Evolutionary conservation across 2,888 invertebrate species (phyloP).

Genomic region (Caenorhabditis parvicauda): DNA sequence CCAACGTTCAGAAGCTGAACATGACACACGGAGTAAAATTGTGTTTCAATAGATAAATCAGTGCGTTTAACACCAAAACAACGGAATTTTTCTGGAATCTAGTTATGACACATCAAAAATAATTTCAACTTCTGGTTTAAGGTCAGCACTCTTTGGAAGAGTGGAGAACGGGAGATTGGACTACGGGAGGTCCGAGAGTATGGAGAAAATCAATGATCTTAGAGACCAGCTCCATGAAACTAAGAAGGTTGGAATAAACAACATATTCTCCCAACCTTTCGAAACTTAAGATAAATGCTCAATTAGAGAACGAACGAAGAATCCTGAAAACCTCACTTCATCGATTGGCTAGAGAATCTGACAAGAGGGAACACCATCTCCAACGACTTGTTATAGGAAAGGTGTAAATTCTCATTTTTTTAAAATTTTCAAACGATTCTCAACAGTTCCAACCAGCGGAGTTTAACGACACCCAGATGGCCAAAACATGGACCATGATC

Average conservation of each 20-base stretch:
- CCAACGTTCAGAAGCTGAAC: too few relatives aligned
- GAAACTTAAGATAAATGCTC: slow-evolving; percentile 15
- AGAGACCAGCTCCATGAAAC: slow-evolving; percentile 22
- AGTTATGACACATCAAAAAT: too few relatives aligned
- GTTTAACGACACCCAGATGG: slow-evolving; percentile 36
- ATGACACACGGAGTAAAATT: too few relatives aligned
- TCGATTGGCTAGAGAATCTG: slow-evolving; percentile 27
- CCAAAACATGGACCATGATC: slow-evolving; percentile 28
- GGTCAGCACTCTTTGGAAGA: too few relatives aligned
- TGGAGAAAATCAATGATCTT: slow-evolving; percentile 24
- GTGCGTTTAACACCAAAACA: too few relatives aligned
- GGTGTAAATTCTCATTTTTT: slow-evolving; percentile 4
- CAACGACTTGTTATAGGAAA: slow-evolving; percentile 29
- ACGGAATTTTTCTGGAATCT: too few relatives aligned
- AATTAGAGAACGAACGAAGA: slow-evolving; percentile 14
- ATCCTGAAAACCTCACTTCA: slow-evolving; percentile 27
- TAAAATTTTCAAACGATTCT: neutral
- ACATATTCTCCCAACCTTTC: neutral
- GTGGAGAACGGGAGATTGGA: slow-evolving; percentile 16
- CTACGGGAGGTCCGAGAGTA: slow-evolving; percentile 19
- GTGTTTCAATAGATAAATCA: too few relatives aligned
- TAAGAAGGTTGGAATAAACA: slow-evolving; percentile 14
- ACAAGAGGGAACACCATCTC: slow-evolving; percentile 29
- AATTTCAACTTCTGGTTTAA: too few relatives aligned
- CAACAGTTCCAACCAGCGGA: slow-evolving; percentile 37